These are phyloP conservation scores for Paracanthobrama guichenoti DNA, from an alignment of 2,113 vertebrate species.

Conservation along the genomic window DNA sequence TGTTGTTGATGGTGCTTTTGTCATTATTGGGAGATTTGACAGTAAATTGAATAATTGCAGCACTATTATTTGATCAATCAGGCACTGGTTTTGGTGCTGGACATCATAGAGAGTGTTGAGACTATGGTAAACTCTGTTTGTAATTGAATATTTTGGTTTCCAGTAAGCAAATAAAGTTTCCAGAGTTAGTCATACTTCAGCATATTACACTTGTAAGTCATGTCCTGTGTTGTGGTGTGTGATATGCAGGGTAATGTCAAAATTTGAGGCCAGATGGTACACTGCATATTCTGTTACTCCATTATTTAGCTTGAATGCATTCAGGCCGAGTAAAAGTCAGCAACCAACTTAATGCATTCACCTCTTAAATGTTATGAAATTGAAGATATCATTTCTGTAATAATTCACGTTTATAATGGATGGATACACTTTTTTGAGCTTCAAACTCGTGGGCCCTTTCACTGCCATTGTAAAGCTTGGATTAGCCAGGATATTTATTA, in stretches of 20 bases:
- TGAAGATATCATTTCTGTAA: background rate
- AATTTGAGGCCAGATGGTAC: background rate
- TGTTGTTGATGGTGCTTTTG: background rate
- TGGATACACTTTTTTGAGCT: too few relatives aligned
- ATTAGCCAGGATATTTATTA: too few relatives aligned
- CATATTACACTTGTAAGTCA: background rate
- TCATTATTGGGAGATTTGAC: background rate
- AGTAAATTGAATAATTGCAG: background rate
- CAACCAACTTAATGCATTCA: background rate
- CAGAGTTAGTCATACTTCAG: background rate
- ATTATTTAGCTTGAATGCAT: background rate
- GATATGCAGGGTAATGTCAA: background rate
- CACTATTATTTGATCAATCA: background rate
- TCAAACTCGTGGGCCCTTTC: too few relatives aligned
- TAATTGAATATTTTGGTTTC: slow-evolving; percentile 16
- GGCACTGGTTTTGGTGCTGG: background rate
- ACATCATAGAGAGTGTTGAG: background rate
- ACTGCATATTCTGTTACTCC: too few relatives aligned
- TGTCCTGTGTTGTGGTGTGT: background rate
- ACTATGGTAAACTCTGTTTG: background rate
- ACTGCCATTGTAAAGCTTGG: too few relatives aligned
- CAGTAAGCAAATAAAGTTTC: background rate
- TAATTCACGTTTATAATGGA: too few relatives aligned
- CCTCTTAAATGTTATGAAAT: background rate
- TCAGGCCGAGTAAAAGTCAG: background rate